Evolutionary conservation across 2,888 invertebrate genomes (phyloP), one percentile per base, ranked within the genome.

Genomic region (Desoria tigrina): DNA sequence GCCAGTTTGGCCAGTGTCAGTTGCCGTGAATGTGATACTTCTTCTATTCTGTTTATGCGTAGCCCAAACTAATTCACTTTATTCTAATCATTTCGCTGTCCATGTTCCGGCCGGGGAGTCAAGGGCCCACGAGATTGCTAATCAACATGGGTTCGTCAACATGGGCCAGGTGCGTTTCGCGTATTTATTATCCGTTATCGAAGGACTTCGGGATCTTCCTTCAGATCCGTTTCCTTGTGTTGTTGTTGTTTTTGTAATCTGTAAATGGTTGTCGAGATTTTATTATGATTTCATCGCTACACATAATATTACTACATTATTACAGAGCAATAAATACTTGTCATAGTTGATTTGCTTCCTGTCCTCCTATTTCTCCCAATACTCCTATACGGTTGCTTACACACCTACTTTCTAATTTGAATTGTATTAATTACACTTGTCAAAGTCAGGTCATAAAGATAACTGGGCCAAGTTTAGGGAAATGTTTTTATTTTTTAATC

Each of bases 81-180:
- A 78, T 77, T 80, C 81, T 24, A 83, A 84, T 77, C 80, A 83
- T 72, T 84, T 83, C 80, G 84, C 83, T 21, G 81, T 82, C 1
- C 79, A 81, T 69, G 79, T 84, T 62, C 78, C 78, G 16, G 81
- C 81, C 24, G 83, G 83, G 42, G 71, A 75, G 26, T 77, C 77
- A 6, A 66, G 60, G 58, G 78, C 78, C 21, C 80, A 81, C 24
- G 77, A 78, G 66, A 78, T 83, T 49, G 83, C 83, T 11, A 69
- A 68, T 42, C 81, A 81, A 69, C 79, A 83, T 77, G 84, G 83
- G 63, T 84, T 81, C 77, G 77, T 77, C 65, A 80, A 83, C 74
- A 73, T 79, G 61, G 81, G 82, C 77, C 78, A 81, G 79, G 83
- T 83, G 4, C 32, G 32, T 32, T 32, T n/a, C n/a, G n/a, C n/a